Percentiles rank a stretch among this genome's conserved stretches.
Conservation (phyloP, 1,140 invertebrate genomes). For the Drosophila mojavensis region DNA sequence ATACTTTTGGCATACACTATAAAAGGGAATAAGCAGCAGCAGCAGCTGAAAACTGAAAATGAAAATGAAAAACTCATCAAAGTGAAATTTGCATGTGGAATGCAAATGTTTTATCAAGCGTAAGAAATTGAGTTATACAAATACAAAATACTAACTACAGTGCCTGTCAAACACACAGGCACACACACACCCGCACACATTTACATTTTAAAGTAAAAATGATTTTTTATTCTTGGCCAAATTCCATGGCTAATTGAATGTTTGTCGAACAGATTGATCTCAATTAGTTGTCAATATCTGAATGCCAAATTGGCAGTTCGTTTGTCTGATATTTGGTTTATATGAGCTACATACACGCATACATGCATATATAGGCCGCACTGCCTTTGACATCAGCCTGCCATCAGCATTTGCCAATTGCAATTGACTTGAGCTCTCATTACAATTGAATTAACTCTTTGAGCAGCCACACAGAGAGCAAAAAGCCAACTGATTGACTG, state of each 20-base stretch:
- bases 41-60: slow-evolving; percentile 8
- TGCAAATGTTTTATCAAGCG: slow-evolving; percentile 13
- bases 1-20: slow-evolving; percentile 38
- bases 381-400: neutral
- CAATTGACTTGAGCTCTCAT: no score
- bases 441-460: no score
- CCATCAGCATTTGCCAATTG: neutral
- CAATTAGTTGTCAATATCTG: slow-evolving; percentile 29
- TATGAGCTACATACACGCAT: neutral
- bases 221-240: slow-evolving; percentile 20
- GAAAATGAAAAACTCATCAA: slow-evolving; percentile 54
- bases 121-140: slow-evolving; percentile 52
- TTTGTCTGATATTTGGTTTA: slow-evolving; percentile 18
- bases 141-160: slow-evolving; percentile 24
- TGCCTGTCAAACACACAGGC: slow-evolving; percentile 1
- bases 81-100: slow-evolving; percentile 56
- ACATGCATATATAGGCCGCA: no score
- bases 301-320: slow-evolving; percentile 10
- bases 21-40: slow-evolving; percentile 23
- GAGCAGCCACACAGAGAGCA: no score
- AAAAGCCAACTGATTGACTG: no score
- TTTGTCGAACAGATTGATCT: slow-evolving; percentile 13
- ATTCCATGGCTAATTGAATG: slow-evolving; percentile 37
- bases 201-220: slow-evolving; percentile 51
- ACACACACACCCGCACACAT: slow-evolving; percentile 2